Evolutionary conservation across 2,888 invertebrate species (phyloP), one percentile per base, ranked within the genome.

Genomic region (Schizaphis graminum): DNA sequence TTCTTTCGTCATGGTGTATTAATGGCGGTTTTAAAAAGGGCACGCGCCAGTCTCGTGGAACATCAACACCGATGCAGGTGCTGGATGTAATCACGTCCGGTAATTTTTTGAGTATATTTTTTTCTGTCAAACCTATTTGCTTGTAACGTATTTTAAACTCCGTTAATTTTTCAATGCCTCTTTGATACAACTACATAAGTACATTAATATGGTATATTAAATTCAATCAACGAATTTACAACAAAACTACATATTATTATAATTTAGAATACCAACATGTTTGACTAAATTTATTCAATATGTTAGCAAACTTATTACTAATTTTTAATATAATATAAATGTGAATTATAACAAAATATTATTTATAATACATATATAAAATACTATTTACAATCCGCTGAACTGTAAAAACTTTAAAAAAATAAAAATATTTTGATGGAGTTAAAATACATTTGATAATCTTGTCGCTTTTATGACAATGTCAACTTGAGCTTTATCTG

Each of bases 31-130:
- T 86, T 53, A 86, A 87, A 87, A 91, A 86, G 86, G 90, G 94
- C 94, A 94, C 94, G 94, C 94, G 94, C 91, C 94, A 91, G 47
- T 91, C 90, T 91, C 86, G 41, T 93, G 90, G 93, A 93, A 93
- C 93, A 93, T 90, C 89, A 11, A 1, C 56, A 13, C 53, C 91
- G 56, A 56, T 44, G 47, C 91, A 94, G 94, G 91, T 91, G 91
- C 67, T 86, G 24, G 11, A 67, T 49, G 53, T 61, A 41, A 91
- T 94, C 67, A 94, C 94, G 94, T 94, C 94, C 94, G 94, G 94
- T 94, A 90, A 90, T 49, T 90, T 90, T 77, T 94, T 35, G 35
- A 35, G 2, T n/a, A 89, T 84, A 84, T 57, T 67, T 28, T 67
- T 67, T 85, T 35, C 35, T 5, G 35, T 77, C 67, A 16, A 21